phyloP scores from a whole-genome alignment of 2,888 invertebrate species.

The Urechis unicinctus region DNA sequence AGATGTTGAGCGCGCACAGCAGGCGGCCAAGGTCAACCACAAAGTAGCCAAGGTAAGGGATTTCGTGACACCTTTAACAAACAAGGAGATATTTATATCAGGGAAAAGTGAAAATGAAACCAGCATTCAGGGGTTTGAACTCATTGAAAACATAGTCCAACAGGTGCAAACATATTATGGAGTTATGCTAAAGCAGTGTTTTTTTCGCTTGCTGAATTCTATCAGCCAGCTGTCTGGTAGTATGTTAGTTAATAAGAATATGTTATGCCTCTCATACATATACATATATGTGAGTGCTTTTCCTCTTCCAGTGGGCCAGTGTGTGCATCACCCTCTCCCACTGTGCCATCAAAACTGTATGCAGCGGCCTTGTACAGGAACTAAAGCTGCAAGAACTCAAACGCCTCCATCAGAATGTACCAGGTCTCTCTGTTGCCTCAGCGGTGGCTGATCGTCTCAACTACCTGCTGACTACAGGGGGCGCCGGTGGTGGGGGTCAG shows the following conservation, averaged over 20 bases:
- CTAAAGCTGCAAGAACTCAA: slow-evolving; percentile 56
- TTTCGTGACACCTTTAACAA: not conserved
- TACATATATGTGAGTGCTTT: too few relatives aligned
- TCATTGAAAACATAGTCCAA: too few relatives aligned
- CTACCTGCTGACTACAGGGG: slow-evolving; percentile 44
- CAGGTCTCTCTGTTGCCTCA: slow-evolving; percentile 81
- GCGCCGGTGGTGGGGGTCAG: slow-evolving; percentile 14
- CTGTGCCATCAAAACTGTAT: slow-evolving; percentile 71
- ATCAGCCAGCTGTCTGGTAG: too few relatives aligned
- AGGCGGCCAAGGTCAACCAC: slow-evolving; percentile 73
- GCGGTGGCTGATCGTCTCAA: slow-evolving; percentile 72
- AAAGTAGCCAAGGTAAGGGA: slow-evolving; percentile 76
- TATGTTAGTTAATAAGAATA: too few relatives aligned
- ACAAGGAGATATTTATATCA: too few relatives aligned
- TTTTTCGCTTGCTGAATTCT: too few relatives aligned
- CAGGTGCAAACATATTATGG: too few relatives aligned
- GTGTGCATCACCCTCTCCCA: slow-evolving; percentile 76
- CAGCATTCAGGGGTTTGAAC: too few relatives aligned
- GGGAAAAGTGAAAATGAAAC: too few relatives aligned
- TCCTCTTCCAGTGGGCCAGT: slow-evolving; percentile 74
- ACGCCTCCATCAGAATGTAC: slow-evolving; percentile 66
- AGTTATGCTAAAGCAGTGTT: too few relatives aligned
- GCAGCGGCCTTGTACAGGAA: slow-evolving; percentile 73
- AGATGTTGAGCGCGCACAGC: slow-evolving; percentile 67
- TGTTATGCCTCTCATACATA: too few relatives aligned